A percentile compares a stretch with the other conserved stretches of the same genome.
phyloP scores from a whole-genome alignment of 2,888 invertebrate species.

The Syritta pipiens region DNA sequence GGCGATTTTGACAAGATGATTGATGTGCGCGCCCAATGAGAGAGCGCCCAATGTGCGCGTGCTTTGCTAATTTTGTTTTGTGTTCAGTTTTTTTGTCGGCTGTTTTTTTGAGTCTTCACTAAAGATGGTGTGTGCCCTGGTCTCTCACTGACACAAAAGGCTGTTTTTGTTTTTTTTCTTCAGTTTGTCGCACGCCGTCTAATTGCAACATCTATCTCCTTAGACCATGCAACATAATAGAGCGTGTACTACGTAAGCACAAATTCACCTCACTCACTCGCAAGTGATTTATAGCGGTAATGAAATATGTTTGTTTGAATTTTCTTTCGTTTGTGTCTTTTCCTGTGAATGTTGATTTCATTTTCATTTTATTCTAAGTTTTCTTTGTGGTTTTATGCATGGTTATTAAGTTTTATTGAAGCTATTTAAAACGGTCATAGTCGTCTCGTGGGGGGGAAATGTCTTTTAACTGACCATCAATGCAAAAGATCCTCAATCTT shows the following conservation, averaged over 20 bases:
- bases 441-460: not conserved
- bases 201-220: too few species aligned
- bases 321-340: not conserved
- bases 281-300: conserved; percentile 30
- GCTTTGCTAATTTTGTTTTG: conserved; percentile 70
- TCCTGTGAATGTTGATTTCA: not conserved
- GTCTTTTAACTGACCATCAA: not conserved
- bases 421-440: conserved; percentile 3
- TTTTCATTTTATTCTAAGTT: not conserved
- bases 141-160: not conserved
- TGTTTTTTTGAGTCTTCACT: not conserved
- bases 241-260: too few species aligned
- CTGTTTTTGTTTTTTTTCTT: not conserved
- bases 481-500: not conserved
- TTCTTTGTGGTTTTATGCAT: not conserved
- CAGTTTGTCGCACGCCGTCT: conserved; percentile 33
- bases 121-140: not conserved
- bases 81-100: conserved; percentile 20
- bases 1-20: conserved; percentile 72
- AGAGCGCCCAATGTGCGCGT: conserved; percentile 71
- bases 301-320: conserved; percentile 1
- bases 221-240: conserved; percentile 16
- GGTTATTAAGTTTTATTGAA: conserved; percentile 14
- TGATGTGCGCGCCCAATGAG: conserved; percentile 71
- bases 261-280: not conserved